phyloP scores from a whole-genome alignment of 2,888 invertebrate species.

The Athalia cordata region DNA sequence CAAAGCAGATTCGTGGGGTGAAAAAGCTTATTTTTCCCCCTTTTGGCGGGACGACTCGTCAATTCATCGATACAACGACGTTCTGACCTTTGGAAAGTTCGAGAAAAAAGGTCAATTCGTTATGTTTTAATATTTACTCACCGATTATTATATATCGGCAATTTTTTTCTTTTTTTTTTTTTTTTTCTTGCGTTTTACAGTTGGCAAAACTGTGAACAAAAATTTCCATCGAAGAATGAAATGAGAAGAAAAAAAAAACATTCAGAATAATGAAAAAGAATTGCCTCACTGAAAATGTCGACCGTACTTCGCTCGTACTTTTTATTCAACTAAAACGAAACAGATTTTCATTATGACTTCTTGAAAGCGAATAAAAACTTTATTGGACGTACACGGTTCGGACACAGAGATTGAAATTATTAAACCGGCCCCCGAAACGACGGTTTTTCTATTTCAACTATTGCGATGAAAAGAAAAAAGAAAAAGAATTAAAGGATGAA shows the following conservation, averaged over 20 bases:
- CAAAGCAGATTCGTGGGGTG: constrained; percentile 8
- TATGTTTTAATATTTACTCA: no score
- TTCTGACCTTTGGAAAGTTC: no score
- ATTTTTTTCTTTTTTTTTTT: background rate
- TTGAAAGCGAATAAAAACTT: no score
- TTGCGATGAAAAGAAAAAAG: background rate
- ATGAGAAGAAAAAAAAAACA: background rate
- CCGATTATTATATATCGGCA: no score
- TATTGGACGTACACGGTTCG: no score
- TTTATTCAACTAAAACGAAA: background rate
- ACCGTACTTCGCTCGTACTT: background rate
- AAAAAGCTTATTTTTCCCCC: background rate
- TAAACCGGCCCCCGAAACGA: no score
- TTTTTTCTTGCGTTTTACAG: no score
- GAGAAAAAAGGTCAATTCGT: no score
- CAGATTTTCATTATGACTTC: no score
- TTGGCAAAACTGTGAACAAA: background rate
- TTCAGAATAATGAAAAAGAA: background rate
- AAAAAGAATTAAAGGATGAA: background rate
- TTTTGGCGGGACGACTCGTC: background rate
- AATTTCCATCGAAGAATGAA: background rate
- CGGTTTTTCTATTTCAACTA: no score
- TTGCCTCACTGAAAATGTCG: background rate
- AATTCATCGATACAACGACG: no score
- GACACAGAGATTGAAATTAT: no score